Evolutionary conservation across 1,140 invertebrate genomes (phyloP).

Genomic region (Cherax destructor): DNA sequence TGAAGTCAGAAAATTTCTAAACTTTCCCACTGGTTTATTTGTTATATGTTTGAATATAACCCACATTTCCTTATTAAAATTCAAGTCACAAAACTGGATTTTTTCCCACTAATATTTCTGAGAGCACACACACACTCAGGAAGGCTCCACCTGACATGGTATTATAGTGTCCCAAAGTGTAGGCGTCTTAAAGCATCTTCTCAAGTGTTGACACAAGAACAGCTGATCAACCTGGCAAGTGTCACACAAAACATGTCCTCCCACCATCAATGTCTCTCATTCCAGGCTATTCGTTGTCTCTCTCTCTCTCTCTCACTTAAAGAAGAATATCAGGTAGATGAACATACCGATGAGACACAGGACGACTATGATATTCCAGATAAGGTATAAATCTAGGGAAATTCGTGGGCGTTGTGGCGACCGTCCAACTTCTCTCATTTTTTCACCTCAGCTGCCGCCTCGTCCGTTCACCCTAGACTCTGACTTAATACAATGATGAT

Average conservation of each 20-base stretch:
- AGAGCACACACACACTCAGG: too few relatives aligned
- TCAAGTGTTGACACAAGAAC: neutral
- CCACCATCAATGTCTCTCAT: neutral
- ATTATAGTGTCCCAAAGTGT: too few relatives aligned
- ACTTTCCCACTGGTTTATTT: too few relatives aligned
- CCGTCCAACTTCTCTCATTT: neutral
- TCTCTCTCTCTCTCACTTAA: constrained; percentile 41
- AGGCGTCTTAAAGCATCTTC: too few relatives aligned
- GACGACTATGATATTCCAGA: constrained; percentile 66
- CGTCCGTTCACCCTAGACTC: too few relatives aligned
- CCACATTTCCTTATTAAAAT: too few relatives aligned
- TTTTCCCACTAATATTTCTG: too few relatives aligned
- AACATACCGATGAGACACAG: constrained; percentile 66
- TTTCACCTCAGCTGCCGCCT: neutral
- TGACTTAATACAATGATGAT: too few relatives aligned
- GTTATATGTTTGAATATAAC: too few relatives aligned
- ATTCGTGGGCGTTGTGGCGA: neutral
- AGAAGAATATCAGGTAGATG: constrained; percentile 69
- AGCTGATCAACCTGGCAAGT: constrained; percentile 4
- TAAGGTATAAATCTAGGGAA: constrained; percentile 56
- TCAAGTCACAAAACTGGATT: too few relatives aligned
- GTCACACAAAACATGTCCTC: neutral
- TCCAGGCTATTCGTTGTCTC: neutral
- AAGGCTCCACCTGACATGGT: too few relatives aligned
- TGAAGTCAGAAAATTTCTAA: neutral